phyloP scores from a whole-genome alignment of 2,888 invertebrate genomes.

The Rotaria sp. region DNA sequence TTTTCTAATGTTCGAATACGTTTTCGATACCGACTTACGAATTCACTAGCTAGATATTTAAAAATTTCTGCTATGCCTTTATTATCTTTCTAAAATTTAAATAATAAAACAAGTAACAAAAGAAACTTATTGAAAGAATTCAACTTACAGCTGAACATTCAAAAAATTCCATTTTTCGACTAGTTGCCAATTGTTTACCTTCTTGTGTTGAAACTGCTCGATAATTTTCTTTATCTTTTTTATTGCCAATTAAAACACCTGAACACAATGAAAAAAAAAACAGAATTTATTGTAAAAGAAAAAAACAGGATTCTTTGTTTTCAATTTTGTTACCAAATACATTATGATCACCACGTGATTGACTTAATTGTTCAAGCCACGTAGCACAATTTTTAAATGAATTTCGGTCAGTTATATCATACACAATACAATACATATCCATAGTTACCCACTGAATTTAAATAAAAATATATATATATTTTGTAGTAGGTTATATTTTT shows the following conservation, averaged over 20 bases:
- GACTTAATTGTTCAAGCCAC: slow-evolving; percentile 8
- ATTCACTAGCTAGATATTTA: slow-evolving; percentile 38
- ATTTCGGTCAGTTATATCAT: slow-evolving; percentile 36
- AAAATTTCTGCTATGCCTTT: slow-evolving; percentile 33
- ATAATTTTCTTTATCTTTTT: slow-evolving; percentile 24
- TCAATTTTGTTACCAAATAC: background rate
- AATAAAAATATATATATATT: background rate
- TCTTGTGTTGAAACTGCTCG: slow-evolving; percentile 24
- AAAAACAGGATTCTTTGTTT: background rate
- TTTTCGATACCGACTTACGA: slow-evolving; percentile 28
- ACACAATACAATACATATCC: slow-evolving; percentile 38
- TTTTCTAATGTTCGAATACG: background rate
- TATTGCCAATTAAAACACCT: slow-evolving; percentile 34
- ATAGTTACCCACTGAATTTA: slow-evolving; percentile 33
- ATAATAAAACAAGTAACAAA: background rate
- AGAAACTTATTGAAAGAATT: background rate
- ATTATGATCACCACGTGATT: slow-evolving; percentile 27
- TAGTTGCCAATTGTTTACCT: slow-evolving; percentile 36
- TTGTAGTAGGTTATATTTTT: background rate
- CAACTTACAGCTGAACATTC: slow-evolving; percentile 39
- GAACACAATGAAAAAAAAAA: background rate
- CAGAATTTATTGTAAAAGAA: background rate
- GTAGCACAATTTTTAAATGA: slow-evolving; percentile 35
- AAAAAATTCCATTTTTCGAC: slow-evolving; percentile 35
- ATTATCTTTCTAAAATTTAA: slow-evolving; percentile 38